phyloP scores from a whole-genome alignment of 2,888 invertebrate genomes.

The Brenthis ino region DNA sequence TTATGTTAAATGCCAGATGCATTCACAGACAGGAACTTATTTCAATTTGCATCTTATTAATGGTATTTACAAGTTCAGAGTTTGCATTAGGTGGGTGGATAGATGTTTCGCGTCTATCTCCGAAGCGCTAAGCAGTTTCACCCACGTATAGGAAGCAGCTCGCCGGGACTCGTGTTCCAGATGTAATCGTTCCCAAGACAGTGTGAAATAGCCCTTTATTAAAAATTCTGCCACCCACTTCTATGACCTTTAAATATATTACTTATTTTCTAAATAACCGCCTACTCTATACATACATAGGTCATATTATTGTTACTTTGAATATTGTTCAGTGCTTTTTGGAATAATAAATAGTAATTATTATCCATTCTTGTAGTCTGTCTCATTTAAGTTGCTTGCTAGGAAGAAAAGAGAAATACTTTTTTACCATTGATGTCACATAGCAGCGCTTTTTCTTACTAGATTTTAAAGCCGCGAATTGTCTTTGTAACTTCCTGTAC shows the following conservation, averaged over 20 bases:
- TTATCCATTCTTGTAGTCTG: no score
- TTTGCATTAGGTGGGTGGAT: conserved; percentile 33
- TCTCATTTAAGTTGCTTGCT: no score
- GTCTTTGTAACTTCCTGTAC: no score
- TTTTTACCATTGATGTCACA: no score
- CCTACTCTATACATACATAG: neutral
- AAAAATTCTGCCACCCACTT: conserved; percentile 24
- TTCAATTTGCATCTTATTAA: conserved; percentile 27
- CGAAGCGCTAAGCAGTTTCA: conserved; percentile 24
- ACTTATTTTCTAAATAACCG: neutral
- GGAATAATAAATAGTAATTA: no score
- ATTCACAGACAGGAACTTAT: conserved; percentile 13
- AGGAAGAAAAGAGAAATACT: no score
- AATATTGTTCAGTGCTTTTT: no score
- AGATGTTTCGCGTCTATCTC: conserved; percentile 21
- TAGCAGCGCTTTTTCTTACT: no score
- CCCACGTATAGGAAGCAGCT: conserved; percentile 30
- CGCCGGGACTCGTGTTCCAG: conserved; percentile 4
- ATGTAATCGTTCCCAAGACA: conserved; percentile 3
- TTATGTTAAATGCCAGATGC: conserved; percentile 6
- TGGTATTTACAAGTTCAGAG: conserved; percentile 38
- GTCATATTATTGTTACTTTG: no score
- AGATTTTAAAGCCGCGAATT: no score
- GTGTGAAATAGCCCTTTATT: conserved; percentile 19
- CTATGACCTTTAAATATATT: conserved; percentile 14